Evolutionary conservation across 1,140 invertebrate species (phyloP), one percentile per base, ranked within the genome.

Genomic region (Caerostris darwini): DNA sequence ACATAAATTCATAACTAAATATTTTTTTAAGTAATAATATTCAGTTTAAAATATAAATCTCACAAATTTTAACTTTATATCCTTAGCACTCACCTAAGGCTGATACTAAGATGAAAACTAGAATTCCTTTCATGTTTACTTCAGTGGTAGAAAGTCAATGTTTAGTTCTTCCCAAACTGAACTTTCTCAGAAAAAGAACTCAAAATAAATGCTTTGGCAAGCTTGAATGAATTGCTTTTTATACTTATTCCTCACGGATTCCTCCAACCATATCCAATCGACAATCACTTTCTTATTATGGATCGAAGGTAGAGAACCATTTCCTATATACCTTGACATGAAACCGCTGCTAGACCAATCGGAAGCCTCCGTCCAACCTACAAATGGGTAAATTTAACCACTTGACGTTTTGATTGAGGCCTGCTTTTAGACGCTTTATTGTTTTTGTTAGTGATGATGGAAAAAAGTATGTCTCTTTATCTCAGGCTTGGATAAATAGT

Each of bases 301-400:
- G 82, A 87, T 19, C 59, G 59, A 8, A 34, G 81, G 71, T 81
- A 69, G 56, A 53, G 56, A 57, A 7, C 69, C 77, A 64, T 85
- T 92, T 92, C 90, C 90, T 92, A 92, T 85, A 82, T 85, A 92
- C 90, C 90, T 92, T 92, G 77, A 92, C 90, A 92, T 87, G 64
- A 85, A 85, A 85, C 50, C 10, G 12, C 53, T 3, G 5, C 50
- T 59, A 61, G 64, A 7, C 92, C 92, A 93, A 93, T 93, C 17
- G 83, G 90, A 92, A 92, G 56, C 8, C 5, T 3, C 50, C 82
- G 14, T 12, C 14, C 83, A 7, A 83, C 69, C 83, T 19, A 61
- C 54, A 82, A 71, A 91, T 59, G n/a, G 83, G 82, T 71, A 87
- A 87, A 93, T 87, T 93, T 93, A 93, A 93, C 92, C 83, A 87